These are phyloP conservation scores for Pelodiscus sinensis DNA, from an alignment of 2,113 vertebrate species.

Conservation along the genomic window DNA sequence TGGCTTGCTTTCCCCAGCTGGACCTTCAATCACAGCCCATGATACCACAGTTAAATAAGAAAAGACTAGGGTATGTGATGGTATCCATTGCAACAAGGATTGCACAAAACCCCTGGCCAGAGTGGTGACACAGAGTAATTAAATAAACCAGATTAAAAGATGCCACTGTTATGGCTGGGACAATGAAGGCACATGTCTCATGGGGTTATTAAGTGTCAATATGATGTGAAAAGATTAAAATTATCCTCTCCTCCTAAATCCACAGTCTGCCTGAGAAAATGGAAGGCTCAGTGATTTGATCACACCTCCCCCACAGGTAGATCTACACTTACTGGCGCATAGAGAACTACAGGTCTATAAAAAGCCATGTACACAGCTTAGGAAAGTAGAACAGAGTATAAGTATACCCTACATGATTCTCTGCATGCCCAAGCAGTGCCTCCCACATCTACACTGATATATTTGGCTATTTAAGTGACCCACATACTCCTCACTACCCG, in stretches of 20 bases:
- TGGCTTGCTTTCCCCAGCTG: too few species aligned
- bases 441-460: not conserved
- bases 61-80: not conserved
- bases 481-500: too few species aligned
- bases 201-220: not conserved
- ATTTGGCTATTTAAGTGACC: not conserved
- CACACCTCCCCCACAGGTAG: not conserved
- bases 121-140: not conserved
- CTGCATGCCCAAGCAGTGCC: too few species aligned
- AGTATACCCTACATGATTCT: not conserved
- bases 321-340: not conserved
- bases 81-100: not conserved
- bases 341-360: not conserved
- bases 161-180: not conserved
- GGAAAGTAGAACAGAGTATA: not conserved
- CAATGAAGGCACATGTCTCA: not conserved
- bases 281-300: not conserved
- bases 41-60: not conserved
- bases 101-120: not conserved
- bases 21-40: too few species aligned
- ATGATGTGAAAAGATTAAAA: not conserved
- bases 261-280: not conserved
- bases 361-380: not conserved
- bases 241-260: not conserved
- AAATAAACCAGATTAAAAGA: slow-evolving; percentile 2